phyloP scores from a whole-genome alignment of 2,888 invertebrate species.

The Oscheius sp. region DNA sequence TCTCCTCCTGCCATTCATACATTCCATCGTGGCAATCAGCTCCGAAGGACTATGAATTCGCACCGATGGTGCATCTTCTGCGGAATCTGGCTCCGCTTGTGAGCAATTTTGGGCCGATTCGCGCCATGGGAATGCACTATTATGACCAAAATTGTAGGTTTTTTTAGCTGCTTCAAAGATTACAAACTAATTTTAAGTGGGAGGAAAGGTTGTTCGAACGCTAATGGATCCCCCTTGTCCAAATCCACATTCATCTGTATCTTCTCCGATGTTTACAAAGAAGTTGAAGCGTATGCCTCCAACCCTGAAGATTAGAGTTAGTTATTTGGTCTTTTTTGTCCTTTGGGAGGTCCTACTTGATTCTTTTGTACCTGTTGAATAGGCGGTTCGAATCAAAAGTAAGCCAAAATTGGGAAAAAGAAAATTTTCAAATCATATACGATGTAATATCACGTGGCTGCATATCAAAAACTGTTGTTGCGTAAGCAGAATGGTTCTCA shows the following conservation, averaged over 20 bases:
- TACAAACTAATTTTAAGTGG: slow-evolving; percentile 26
- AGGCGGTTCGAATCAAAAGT: too few relatives aligned
- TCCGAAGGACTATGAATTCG: slow-evolving; percentile 5
- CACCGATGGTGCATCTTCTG: background rate
- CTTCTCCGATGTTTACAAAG: slow-evolving; percentile 34
- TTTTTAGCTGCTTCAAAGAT: background rate
- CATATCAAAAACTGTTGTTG: too few relatives aligned
- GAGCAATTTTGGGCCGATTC: background rate
- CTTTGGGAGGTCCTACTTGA: too few relatives aligned
- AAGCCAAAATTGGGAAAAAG: too few relatives aligned
- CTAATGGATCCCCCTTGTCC: slow-evolving; percentile 51
- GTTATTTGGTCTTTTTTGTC: background rate
- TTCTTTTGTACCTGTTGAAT: too few relatives aligned
- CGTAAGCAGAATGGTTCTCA: too few relatives aligned
- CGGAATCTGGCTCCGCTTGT: slow-evolving; percentile 17
- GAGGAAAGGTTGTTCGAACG: slow-evolving; percentile 33
- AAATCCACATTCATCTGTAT: slow-evolving; percentile 17
- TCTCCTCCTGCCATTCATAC: slow-evolving; percentile 5
- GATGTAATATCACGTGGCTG: too few relatives aligned
- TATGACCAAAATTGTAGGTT: slow-evolving; percentile 22
- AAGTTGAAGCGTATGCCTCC: slow-evolving; percentile 35
- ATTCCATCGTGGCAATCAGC: slow-evolving; percentile 13
- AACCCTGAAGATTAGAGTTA: slow-evolving; percentile 36
- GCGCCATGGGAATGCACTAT: slow-evolving; percentile 22
- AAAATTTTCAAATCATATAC: too few relatives aligned